phyloP scores from a whole-genome alignment of 2,797 vertebrate genomes.

The Microctenopoma steveboyesi region DNA sequence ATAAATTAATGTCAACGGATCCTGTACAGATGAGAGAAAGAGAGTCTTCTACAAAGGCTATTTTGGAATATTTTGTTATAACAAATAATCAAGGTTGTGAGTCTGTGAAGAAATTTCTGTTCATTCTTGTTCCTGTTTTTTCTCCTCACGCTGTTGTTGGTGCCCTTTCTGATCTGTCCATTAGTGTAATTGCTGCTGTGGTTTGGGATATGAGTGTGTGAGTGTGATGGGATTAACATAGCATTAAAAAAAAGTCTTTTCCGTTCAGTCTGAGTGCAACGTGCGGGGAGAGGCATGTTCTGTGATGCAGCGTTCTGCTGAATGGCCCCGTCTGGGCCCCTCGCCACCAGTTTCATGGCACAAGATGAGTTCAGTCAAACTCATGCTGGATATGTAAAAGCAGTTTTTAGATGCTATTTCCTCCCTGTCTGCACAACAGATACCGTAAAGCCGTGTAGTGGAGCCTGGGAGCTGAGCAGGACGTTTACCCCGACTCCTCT shows the following conservation, averaged over 20 bases:
- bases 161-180: slow-evolving; percentile 61
- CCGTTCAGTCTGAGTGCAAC: slow-evolving; percentile 1
- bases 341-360: slow-evolving; percentile 3
- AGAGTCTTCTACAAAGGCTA: slow-evolving; percentile 78
- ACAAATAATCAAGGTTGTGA: slow-evolving; percentile 74
- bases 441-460: not conserved
- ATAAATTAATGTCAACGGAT: slow-evolving; percentile 78
- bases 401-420: slow-evolving; percentile 17
- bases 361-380: slow-evolving; percentile 16
- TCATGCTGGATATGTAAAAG: slow-evolving; percentile 25
- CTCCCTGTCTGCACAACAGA: slow-evolving; percentile 19
- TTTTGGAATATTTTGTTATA: slow-evolving; percentile 84
- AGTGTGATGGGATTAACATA: slow-evolving; percentile 26
- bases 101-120: slow-evolving; percentile 52
- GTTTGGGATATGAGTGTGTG: slow-evolving; percentile 48
- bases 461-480: slow-evolving; percentile 14
- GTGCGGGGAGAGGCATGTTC: slow-evolving; percentile 9
- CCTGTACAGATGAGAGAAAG: slow-evolving; percentile 77
- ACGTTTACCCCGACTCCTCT: slow-evolving; percentile 15
- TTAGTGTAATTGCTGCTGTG: slow-evolving; percentile 65
- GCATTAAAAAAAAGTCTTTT: not conserved
- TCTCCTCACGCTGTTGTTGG: slow-evolving; percentile 38
- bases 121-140: slow-evolving; percentile 31
- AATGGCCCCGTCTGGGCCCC: slow-evolving; percentile 5
- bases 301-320: not conserved